phyloP scores from a whole-genome alignment of 1,140 invertebrate genomes.

The Drosophila cardini region DNA sequence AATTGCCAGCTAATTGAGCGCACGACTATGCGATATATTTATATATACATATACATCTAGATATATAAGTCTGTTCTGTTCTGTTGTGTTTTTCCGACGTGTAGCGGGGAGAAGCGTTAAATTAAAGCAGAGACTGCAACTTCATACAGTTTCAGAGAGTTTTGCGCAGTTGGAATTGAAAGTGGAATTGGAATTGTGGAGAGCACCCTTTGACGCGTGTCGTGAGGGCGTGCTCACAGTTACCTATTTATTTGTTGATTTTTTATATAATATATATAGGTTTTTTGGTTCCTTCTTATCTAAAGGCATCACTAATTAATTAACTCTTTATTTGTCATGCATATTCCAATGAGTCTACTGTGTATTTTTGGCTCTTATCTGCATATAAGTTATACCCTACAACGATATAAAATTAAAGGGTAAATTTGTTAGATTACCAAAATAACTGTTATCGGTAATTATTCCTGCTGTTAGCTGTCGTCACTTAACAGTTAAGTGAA shows the following conservation, averaged over 20 bases:
- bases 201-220: conserved; percentile 13
- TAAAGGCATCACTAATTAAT: conserved; percentile 66
- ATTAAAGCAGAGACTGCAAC: background rate
- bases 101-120: background rate
- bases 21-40: background rate
- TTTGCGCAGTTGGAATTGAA: conserved; percentile 53
- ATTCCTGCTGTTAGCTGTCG: background rate
- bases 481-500: background rate
- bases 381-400: conserved; percentile 29
- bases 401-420: background rate
- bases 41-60: too few species aligned
- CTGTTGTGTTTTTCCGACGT: background rate
- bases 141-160: conserved; percentile 19
- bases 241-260: conserved; percentile 10
- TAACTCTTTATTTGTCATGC: conserved; percentile 51
- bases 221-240: conserved; percentile 9
- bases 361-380: conserved; percentile 46
- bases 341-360: conserved; percentile 27
- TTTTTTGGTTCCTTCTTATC: conserved; percentile 48
- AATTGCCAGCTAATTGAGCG: conserved; percentile 67
- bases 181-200: background rate
- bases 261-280: conserved; percentile 2
- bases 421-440: background rate
- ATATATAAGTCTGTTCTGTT: background rate
- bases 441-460: background rate